phyloP scores from a whole-genome alignment of 1,140 invertebrate species.

The Pinna nobilis region DNA sequence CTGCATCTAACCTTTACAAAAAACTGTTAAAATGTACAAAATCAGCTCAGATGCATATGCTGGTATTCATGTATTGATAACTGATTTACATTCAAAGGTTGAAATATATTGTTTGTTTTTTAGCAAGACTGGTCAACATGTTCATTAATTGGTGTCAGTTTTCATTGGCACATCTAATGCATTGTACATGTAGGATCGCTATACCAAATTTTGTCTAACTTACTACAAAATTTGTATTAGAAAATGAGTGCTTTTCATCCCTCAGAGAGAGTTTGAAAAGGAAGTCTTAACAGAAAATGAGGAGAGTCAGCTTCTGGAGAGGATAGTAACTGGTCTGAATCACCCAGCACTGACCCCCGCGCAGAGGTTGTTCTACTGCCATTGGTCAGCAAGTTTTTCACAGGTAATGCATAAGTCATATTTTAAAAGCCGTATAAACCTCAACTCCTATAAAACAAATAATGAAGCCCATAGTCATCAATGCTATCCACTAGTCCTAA shows the following conservation, averaged over 20 bases:
- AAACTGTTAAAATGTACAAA: too few relatives aligned
- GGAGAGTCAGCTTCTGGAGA: slow-evolving; percentile 45
- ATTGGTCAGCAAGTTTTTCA: slow-evolving; percentile 53
- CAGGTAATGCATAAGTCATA: slow-evolving; percentile 29
- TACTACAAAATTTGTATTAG: not conserved
- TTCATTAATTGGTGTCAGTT: not conserved
- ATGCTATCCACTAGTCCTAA: not conserved
- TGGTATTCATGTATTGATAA: too few relatives aligned
- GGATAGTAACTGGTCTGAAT: slow-evolving; percentile 48
- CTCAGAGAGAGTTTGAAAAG: slow-evolving; percentile 57
- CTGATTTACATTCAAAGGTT: too few relatives aligned
- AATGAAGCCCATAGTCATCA: not conserved
- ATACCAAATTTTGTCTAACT: not conserved
- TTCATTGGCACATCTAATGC: not conserved
- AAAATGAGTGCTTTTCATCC: too few relatives aligned
- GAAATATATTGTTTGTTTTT: too few relatives aligned
- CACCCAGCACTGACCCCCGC: slow-evolving; percentile 54
- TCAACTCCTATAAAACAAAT: not conserved
- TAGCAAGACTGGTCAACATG: too few relatives aligned
- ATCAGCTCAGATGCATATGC: too few relatives aligned
- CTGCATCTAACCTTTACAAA: too few relatives aligned
- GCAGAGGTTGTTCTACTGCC: slow-evolving; percentile 50
- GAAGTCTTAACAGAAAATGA: slow-evolving; percentile 55
- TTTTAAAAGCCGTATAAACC: not conserved
- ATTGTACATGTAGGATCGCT: not conserved